phyloP scores from a whole-genome alignment of 1,140 invertebrate genomes.

The Caenorhabditis inopinata region DNA sequence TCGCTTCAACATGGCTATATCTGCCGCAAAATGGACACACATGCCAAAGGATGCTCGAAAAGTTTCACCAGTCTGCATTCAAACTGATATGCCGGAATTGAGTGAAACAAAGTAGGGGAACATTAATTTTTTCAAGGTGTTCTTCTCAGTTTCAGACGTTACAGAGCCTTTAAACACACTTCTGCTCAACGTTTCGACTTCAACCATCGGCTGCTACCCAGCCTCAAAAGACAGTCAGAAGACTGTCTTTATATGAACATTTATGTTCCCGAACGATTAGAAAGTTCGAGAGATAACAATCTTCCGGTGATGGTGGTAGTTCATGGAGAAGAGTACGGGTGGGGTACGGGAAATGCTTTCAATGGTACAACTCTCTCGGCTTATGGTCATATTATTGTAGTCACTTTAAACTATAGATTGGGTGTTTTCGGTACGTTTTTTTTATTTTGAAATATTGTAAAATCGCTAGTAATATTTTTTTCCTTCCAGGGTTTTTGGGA shows the following conservation, averaged over 20 bases:
- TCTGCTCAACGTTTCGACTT: conserved; percentile 82
- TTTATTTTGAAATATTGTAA: not conserved
- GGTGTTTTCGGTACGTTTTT: conserved; percentile 55
- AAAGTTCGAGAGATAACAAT: conserved; percentile 32
- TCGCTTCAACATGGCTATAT: conserved; percentile 66
- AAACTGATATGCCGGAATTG: conserved; percentile 59
- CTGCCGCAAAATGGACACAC: conserved; percentile 66
- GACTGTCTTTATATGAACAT: conserved; percentile 95
- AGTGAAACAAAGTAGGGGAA: conserved; percentile 61
- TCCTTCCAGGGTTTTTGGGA: conserved; percentile 59
- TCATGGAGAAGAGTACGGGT: conserved; percentile 65
- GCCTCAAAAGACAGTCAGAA: conserved; percentile 86
- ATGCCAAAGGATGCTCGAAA: conserved; percentile 62
- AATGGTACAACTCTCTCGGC: conserved; percentile 63
- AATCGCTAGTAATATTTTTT: no score
- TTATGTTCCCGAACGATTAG: conserved; percentile 76
- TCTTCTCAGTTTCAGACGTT: conserved; percentile 69
- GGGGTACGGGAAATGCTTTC: conserved; percentile 61
- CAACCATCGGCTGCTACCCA: conserved; percentile 80
- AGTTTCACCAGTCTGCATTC: conserved; percentile 57
- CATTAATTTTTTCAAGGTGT: not conserved
- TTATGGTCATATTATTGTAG: conserved; percentile 63
- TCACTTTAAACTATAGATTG: conserved; percentile 65
- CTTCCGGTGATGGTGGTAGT: conserved; percentile 58
- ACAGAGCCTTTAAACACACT: conserved; percentile 73